Evolutionary conservation across 2,113 vertebrate genomes (phyloP).

Genomic region (Pampusana beccarii): DNA sequence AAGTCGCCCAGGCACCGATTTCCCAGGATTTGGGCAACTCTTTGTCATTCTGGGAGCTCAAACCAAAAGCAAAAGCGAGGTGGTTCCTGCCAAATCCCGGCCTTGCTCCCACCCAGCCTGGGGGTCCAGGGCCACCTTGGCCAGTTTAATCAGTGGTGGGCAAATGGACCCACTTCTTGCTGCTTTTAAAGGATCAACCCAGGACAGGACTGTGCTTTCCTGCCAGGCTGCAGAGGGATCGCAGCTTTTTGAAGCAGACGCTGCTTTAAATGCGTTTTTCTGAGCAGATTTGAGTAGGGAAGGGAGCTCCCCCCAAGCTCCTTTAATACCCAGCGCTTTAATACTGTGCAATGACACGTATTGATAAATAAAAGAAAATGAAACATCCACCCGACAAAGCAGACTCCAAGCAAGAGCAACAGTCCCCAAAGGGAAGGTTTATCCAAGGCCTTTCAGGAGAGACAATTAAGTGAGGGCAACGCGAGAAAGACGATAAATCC

Average conservation of each 20-base stretch:
- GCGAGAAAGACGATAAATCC: conserved; percentile 15
- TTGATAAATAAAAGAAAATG: neutral
- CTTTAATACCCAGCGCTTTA: neutral
- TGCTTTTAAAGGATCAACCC: no score
- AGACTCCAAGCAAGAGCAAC: neutral
- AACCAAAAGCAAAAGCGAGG: neutral
- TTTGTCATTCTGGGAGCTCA: neutral
- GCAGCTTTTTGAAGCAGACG: neutral
- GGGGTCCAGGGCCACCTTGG: neutral
- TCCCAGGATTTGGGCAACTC: neutral
- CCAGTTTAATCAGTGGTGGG: neutral
- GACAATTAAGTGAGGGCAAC: neutral
- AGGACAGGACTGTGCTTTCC: accelerated
- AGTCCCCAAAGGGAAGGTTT: conserved; percentile 42
- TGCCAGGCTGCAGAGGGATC: neutral
- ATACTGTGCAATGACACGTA: neutral
- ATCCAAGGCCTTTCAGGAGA: conserved; percentile 48
- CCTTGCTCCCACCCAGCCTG: neutral
- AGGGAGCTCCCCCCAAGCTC: neutral
- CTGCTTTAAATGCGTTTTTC: neutral
- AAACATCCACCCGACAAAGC: neutral
- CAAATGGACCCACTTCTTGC: accelerated
- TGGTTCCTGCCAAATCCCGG: neutral
- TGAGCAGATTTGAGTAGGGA: accelerated
- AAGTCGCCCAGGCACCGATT: neutral